Conservation (phyloP, 2,113 vertebrate species). For the Martes martes region DNA sequence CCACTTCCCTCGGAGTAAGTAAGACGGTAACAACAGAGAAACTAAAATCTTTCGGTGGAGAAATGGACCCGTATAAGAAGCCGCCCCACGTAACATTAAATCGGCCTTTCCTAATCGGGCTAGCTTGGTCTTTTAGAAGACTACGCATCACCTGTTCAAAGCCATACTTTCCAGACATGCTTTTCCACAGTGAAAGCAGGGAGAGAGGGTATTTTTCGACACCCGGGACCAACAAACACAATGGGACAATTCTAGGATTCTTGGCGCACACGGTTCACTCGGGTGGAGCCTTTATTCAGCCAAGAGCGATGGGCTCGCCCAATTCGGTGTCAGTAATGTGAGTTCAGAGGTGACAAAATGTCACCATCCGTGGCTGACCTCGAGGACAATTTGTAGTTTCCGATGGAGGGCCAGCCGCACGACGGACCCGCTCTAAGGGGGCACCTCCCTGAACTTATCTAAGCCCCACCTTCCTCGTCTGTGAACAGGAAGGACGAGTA, state of each 20-base stretch:
- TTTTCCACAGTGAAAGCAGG: not conserved
- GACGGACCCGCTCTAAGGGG: accelerated
- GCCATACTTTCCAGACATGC: constrained; percentile 28
- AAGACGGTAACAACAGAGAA: constrained; percentile 59
- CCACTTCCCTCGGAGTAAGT: not conserved
- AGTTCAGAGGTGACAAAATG: not conserved
- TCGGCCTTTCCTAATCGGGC: constrained; percentile 55
- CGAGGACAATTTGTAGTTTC: not conserved
- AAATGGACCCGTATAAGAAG: constrained; percentile 27
- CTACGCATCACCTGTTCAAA: constrained; percentile 17
- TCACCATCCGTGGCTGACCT: not conserved
- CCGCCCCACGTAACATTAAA: constrained; percentile 49
- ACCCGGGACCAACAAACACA: not conserved
- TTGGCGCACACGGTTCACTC: not conserved
- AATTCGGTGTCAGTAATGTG: not conserved
- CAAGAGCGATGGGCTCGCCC: not conserved
- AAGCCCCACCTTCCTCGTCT: not conserved
- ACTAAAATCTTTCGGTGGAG: constrained; percentile 56
- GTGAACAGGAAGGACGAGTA: not conserved
- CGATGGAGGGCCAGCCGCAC: not conserved
- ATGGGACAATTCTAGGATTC: not conserved
- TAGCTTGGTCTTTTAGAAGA: constrained; percentile 34
- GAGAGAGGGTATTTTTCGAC: constrained; percentile 43
- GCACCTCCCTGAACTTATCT: not conserved
- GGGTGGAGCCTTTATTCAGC: not conserved